A percentile compares a stretch with the other conserved stretches of the same genome.
Conservation (phyloP, 1,140 invertebrate genomes). For the Bombus sibiricus region DNA sequence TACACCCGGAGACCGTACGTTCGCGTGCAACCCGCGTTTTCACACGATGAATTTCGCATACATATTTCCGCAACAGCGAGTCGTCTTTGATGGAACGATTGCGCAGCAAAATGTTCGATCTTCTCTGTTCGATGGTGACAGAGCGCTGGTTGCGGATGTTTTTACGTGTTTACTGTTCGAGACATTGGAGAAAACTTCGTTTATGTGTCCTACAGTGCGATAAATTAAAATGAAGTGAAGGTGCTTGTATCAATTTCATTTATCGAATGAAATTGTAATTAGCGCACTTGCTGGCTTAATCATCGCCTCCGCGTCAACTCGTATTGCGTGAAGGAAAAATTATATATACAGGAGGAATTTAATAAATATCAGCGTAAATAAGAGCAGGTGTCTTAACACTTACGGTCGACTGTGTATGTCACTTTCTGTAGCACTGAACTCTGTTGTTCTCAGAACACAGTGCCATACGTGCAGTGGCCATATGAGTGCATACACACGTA, state of each 20-base stretch:
- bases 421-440: neutral
- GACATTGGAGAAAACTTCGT: neutral
- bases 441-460: too few species aligned
- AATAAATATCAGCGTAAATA: neutral
- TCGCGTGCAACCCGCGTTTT: neutral
- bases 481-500: too few species aligned
- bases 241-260: too few species aligned
- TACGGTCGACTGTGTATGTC: neutral
- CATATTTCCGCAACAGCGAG: neutral
- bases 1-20: conserved; percentile 5
- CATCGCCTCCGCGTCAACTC: too few species aligned
- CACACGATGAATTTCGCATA: neutral
- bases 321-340: too few species aligned
- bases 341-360: too few species aligned
- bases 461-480: too few species aligned
- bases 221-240: neutral
- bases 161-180: neutral
- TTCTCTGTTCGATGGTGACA: neutral
- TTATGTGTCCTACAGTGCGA: neutral
- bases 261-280: too few species aligned
- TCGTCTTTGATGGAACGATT: neutral
- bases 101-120: neutral
- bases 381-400: neutral
- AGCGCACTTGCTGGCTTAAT: too few species aligned
- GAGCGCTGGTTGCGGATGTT: neutral